phyloP scores from a whole-genome alignment of 2,113 vertebrate genomes.

The Passer montanus region DNA sequence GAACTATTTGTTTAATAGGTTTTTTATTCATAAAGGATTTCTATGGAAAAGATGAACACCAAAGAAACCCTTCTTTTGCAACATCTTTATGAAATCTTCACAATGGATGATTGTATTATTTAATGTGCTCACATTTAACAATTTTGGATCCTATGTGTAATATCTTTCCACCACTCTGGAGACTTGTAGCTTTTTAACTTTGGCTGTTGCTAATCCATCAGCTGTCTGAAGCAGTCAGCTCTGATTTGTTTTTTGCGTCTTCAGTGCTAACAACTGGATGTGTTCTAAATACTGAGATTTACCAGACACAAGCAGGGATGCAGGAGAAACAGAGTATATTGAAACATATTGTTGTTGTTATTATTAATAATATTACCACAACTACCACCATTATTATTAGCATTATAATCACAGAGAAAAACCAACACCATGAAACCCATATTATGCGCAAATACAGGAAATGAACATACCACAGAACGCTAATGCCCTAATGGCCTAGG shows the following conservation, averaged over 20 bases:
- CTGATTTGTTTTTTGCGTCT: background rate
- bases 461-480: background rate
- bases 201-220: background rate
- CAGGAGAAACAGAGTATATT: background rate
- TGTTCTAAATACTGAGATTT: background rate
- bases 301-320: background rate
- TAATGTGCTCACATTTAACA: background rate
- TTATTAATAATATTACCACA: background rate
- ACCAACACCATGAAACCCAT: background rate
- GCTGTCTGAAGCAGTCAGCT: background rate
- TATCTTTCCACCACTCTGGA: background rate
- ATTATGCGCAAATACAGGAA: background rate
- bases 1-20: background rate
- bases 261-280: background rate
- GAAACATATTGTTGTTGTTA: background rate
- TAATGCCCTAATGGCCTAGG: background rate
- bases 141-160: background rate
- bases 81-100: background rate
- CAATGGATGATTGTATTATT: background rate
- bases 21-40: slow-evolving; percentile 1
- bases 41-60: background rate
- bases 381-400: background rate
- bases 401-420: background rate
- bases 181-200: background rate
- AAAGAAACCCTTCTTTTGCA: background rate